A percentile compares a stretch with the other conserved stretches of the same genome.
phyloP scores from a whole-genome alignment of 2,113 vertebrate genomes.

The Gallinago jamesoni region DNA sequence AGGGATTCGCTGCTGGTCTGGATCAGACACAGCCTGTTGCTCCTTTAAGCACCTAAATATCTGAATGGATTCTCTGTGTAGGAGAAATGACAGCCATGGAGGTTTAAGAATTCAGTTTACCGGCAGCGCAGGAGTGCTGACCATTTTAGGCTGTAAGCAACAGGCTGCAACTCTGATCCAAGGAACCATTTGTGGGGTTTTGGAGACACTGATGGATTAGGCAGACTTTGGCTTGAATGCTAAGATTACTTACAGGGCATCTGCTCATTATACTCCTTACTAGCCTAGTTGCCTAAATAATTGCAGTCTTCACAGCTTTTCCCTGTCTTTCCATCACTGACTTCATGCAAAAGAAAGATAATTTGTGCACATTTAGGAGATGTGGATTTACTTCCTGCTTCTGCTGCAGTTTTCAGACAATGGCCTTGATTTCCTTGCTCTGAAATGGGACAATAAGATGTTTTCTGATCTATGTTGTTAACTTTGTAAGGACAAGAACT shows the following conservation, averaged over 20 bases:
- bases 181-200: accelerated
- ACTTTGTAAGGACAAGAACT: neutral
- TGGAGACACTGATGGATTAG: neutral
- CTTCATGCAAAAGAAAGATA: neutral
- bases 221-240: neutral
- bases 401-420: conserved; percentile 46
- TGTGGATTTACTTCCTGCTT: conserved; percentile 1
- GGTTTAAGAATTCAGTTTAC: neutral
- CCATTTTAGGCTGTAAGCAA: neutral
- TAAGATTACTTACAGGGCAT: neutral
- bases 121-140: neutral
- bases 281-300: neutral
- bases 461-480: conserved; percentile 7
- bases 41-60: neutral
- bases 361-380: conserved; percentile 7
- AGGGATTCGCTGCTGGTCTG: accelerated
- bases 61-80: neutral
- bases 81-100: accelerated
- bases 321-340: neutral
- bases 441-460: conserved; percentile 8
- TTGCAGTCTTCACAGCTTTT: neutral
- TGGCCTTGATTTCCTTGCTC: conserved; percentile 39
- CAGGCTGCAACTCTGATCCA: neutral
- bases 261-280: neutral
- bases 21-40: neutral